Conservation (phyloP, 2,888 invertebrate genomes). For the Pachliopta kotzebuea region DNA sequence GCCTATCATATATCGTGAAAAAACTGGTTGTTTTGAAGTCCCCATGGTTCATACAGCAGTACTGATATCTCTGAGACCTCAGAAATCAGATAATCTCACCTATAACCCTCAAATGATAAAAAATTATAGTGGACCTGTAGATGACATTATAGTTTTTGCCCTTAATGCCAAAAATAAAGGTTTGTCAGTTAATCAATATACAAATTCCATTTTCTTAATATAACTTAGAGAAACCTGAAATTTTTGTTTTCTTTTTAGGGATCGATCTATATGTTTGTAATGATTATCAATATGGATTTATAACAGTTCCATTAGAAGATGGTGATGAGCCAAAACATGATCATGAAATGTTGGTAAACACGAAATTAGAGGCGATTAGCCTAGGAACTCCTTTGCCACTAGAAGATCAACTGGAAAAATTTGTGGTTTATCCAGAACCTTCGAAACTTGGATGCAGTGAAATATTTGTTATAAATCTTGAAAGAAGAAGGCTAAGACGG, state of each 20-base stretch:
- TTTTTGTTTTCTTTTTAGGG: constrained; percentile 36
- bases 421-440: constrained; percentile 60
- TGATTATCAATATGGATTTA: constrained; percentile 89
- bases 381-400: constrained; percentile 71
- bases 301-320: constrained; percentile 89
- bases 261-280: constrained; percentile 84
- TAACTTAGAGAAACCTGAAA: neutral
- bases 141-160: constrained; percentile 97
- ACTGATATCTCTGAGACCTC: constrained; percentile 85
- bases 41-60: constrained; percentile 96
- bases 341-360: constrained; percentile 85
- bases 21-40: constrained; percentile 88
- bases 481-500: constrained; percentile 89
- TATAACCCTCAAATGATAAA: constrained; percentile 84
- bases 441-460: constrained; percentile 87
- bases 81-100: constrained; percentile 83
- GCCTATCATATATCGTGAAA: constrained; percentile 85
- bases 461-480: constrained; percentile 96
- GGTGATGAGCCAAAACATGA: constrained; percentile 83
- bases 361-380: constrained; percentile 88
- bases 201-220: neutral
- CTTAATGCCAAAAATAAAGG: constrained; percentile 86
- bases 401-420: constrained; percentile 55
- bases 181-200: constrained; percentile 39
- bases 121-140: constrained; percentile 88